Conservation (phyloP, 1,140 invertebrate species). For the Elymnias hypermnestra region DNA sequence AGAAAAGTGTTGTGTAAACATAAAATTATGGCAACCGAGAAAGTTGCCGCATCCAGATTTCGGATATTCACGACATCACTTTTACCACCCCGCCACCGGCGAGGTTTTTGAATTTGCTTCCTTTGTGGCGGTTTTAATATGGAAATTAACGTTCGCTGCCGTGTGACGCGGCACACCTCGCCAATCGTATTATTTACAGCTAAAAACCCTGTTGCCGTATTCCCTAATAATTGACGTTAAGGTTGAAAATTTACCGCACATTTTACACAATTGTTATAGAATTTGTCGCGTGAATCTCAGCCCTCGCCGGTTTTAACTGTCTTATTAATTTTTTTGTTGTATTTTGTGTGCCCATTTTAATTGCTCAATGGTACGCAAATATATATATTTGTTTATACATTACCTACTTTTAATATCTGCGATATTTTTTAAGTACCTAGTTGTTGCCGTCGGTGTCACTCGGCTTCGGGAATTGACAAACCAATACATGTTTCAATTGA, state of each 20-base stretch:
- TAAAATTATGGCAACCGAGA: too few species aligned
- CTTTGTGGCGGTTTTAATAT: conserved; percentile 75
- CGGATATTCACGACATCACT: conserved; percentile 23
- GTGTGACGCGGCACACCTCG: conserved; percentile 56
- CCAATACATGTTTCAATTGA: too few species aligned
- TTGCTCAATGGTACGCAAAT: too few species aligned
- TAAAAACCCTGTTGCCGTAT: conserved; percentile 25
- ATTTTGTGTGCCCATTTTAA: too few species aligned
- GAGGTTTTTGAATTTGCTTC: conserved; percentile 72
- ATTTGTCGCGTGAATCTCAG: conserved; percentile 42
- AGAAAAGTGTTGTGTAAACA: too few species aligned
- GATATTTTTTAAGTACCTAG: too few species aligned
- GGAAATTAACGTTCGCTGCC: conserved; percentile 71
- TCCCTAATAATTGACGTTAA: conserved; percentile 10
- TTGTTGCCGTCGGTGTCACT: too few species aligned
- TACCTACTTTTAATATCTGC: too few species aligned
- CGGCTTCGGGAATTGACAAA: too few species aligned
- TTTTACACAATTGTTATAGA: conserved; percentile 14
- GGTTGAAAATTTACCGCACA: conserved; percentile 14
- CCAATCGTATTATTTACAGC: conserved; percentile 50
- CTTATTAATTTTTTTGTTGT: conserved; percentile 56
- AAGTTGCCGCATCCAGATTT: conserved; percentile 36
- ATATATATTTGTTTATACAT: too few species aligned
- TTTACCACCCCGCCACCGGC: conserved; percentile 41
- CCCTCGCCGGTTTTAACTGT: conserved; percentile 19